These are phyloP conservation scores for Chaunax sp. DNA, from an alignment of 2,797 vertebrate genomes.

Conservation along the genomic window DNA sequence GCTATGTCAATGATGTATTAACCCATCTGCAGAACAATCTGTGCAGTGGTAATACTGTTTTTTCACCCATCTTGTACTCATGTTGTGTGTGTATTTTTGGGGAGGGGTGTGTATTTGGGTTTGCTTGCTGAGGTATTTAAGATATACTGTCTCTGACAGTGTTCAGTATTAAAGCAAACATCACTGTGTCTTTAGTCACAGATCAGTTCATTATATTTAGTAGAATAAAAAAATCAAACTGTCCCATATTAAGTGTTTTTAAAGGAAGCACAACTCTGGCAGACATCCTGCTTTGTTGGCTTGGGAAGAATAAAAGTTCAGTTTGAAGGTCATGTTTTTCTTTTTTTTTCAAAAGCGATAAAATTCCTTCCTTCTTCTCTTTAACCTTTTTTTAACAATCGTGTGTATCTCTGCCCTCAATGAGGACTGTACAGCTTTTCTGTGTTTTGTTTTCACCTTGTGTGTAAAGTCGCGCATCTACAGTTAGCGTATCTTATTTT, in stretches of 20 bases:
- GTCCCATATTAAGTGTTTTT: slow-evolving; percentile 52
- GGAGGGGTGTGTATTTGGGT: slow-evolving; percentile 40
- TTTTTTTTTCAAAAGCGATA: slow-evolving; percentile 60
- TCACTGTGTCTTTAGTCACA: slow-evolving; percentile 55
- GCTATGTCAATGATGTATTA: slow-evolving; percentile 21
- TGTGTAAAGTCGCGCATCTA: slow-evolving; percentile 88
- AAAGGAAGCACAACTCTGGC: slow-evolving; percentile 69
- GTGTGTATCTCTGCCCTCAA: slow-evolving; percentile 93
- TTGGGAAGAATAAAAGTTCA: slow-evolving; percentile 37
- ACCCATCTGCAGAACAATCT: slow-evolving; percentile 37
- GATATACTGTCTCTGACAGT: slow-evolving; percentile 66
- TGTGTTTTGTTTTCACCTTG: slow-evolving; percentile 86
- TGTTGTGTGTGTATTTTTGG: slow-evolving; percentile 56
- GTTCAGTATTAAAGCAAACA: slow-evolving; percentile 55
- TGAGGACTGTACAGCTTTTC: slow-evolving; percentile 93
- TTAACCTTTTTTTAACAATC: slow-evolving; percentile 69
- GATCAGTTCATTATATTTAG: slow-evolving; percentile 47
- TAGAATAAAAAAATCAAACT: slow-evolving; percentile 48
- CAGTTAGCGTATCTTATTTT: slow-evolving; percentile 87
- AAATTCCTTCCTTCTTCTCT: slow-evolving; percentile 67
- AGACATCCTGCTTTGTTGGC: slow-evolving; percentile 57
- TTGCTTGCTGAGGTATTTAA: slow-evolving; percentile 51
- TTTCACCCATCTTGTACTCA: slow-evolving; percentile 51
- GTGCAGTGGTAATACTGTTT: slow-evolving; percentile 23
- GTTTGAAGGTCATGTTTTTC: slow-evolving; percentile 63